Conservation (phyloP, 2,113 vertebrate genomes). For the Zosterops japonicus region DNA sequence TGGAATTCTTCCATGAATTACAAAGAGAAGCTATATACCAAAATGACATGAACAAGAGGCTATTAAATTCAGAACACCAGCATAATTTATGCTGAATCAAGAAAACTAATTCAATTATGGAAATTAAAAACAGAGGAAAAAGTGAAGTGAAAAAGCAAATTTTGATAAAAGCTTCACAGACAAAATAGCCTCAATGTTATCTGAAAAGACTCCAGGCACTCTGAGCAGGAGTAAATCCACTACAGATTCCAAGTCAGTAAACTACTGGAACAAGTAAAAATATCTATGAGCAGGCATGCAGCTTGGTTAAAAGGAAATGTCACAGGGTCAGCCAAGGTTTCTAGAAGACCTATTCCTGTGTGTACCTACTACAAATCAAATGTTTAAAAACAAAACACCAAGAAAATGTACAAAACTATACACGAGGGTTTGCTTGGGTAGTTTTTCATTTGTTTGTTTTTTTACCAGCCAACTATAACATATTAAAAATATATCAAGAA, state of each 20-base stretch:
- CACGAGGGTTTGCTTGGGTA: not conserved
- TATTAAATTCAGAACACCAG: conserved; percentile 29
- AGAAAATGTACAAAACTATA: not conserved
- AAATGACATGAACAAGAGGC: not conserved
- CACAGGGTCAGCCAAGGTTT: not conserved
- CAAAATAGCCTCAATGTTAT: not conserved
- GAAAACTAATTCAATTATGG: conserved; percentile 20
- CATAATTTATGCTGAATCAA: conserved; percentile 22
- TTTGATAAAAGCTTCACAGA: not conserved
- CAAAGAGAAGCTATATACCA: not conserved
- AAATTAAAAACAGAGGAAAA: not conserved
- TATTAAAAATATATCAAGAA: not conserved
- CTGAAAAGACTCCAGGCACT: not conserved
- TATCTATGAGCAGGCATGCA: not conserved
- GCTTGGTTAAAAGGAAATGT: not conserved
- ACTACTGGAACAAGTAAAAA: not conserved
- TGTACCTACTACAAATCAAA: not conserved
- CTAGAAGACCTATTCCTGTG: not conserved
- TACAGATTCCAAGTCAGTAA: not conserved
- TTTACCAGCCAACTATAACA: not conserved
- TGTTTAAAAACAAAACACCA: not conserved
- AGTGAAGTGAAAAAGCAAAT: not conserved
- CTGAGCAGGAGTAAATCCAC: not conserved
- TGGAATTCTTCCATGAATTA: not conserved
- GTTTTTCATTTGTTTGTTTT: not conserved